Evolutionary conservation across 2,888 invertebrate genomes (phyloP).

Genomic region (Erannis defoliaria): DNA sequence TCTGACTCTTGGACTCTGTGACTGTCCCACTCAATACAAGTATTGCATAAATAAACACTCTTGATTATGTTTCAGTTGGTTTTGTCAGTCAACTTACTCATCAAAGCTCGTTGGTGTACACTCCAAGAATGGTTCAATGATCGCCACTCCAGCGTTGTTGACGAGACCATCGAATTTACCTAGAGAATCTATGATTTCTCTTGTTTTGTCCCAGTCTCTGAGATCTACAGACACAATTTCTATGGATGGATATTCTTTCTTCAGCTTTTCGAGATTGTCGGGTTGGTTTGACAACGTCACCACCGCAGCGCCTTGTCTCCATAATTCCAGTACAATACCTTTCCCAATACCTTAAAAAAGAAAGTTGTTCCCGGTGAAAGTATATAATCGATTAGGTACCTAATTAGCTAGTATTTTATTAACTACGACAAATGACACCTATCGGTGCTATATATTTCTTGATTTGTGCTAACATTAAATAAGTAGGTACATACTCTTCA

Average conservation of each 20-base stretch:
- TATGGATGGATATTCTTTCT: slow-evolving; percentile 86
- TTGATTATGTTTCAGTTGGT: neutral
- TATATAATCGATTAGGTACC: too few species aligned
- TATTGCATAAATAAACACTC: too few species aligned
- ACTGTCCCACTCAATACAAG: too few species aligned
- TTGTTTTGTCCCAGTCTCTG: slow-evolving; percentile 90
- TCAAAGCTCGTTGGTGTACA: slow-evolving; percentile 90
- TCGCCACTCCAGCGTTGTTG: slow-evolving; percentile 94
- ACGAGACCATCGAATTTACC: slow-evolving; percentile 92
- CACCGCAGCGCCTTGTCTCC: slow-evolving; percentile 89
- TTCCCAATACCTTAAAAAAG: slow-evolving; percentile 88
- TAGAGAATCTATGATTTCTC: slow-evolving; percentile 81
- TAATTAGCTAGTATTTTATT: too few species aligned
- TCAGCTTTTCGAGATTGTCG: slow-evolving; percentile 88
- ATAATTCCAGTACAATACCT: slow-evolving; percentile 89
- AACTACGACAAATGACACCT: too few species aligned
- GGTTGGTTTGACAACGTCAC: slow-evolving; percentile 91
- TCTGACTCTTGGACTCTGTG: too few species aligned
- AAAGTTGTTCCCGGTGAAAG: too few species aligned
- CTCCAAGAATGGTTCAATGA: slow-evolving; percentile 90
- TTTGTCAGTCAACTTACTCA: slow-evolving; percentile 76
- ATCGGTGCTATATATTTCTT: too few species aligned
- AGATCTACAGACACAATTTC: slow-evolving; percentile 89
- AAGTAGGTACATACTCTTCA: too few species aligned
- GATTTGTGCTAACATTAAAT: too few species aligned